Conservation (phyloP, 2,113 vertebrate species). For the Tachycineta bicolor region DNA sequence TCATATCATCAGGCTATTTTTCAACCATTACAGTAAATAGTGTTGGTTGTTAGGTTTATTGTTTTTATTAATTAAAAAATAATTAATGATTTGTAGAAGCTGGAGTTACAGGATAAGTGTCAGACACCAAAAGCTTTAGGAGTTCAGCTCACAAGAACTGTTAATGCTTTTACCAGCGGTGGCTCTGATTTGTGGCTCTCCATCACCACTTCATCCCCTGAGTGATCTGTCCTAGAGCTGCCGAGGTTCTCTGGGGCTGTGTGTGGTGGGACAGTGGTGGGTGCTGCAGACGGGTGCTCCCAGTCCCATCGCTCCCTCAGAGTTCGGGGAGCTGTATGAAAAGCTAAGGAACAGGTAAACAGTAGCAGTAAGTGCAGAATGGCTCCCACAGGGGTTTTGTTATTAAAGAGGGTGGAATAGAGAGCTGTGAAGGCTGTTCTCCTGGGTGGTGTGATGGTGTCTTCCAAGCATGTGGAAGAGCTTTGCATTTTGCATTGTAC, state of each 20-base stretch:
- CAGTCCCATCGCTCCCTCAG: background rate
- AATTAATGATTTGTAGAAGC: background rate
- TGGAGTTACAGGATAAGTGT: background rate
- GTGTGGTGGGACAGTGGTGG: background rate
- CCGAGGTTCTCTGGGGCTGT: background rate
- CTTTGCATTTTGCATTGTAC: background rate
- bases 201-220: background rate
- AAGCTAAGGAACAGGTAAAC: background rate
- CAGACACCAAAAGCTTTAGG: background rate
- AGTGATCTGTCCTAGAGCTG: background rate
- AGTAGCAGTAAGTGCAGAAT: background rate
- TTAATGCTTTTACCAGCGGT: accelerated
- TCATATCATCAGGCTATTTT: background rate
- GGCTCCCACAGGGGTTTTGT: background rate
- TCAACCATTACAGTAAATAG: background rate
- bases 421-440: background rate
- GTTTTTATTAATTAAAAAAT: background rate
- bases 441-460: background rate
- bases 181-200: background rate
- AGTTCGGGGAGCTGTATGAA: background rate
- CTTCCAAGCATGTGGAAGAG: background rate
- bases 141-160: background rate
- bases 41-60: background rate
- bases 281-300: background rate
- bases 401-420: background rate